Evolutionary conservation across 1,140 invertebrate genomes (phyloP).

Genomic region (Ectropis grisescens): DNA sequence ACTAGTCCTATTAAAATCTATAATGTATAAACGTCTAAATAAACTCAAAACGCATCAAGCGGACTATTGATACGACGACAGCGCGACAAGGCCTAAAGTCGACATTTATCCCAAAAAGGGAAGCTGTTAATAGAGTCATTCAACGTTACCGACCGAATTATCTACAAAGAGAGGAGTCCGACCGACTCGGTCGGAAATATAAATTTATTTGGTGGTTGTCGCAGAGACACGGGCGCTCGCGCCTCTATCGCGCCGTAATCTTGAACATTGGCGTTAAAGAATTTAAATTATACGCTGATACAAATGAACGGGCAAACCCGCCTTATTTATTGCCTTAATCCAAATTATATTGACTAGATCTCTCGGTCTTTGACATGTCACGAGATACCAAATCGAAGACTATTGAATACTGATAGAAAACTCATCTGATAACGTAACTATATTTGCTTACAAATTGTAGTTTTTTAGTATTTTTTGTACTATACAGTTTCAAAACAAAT

Average conservation of each 20-base stretch:
- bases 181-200: conserved; percentile 64
- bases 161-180: conserved; percentile 66
- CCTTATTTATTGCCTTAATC: conserved; percentile 67
- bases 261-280: conserved; percentile 70
- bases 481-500: too few relatives aligned
- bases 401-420: conserved; percentile 24
- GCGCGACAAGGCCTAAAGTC: conserved; percentile 40
- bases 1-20: too few relatives aligned
- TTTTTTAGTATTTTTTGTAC: too few relatives aligned
- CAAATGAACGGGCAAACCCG: conserved; percentile 63
- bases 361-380: conserved; percentile 50
- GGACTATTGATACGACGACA: conserved; percentile 42
- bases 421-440: too few relatives aligned
- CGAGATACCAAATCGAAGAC: conserved; percentile 44
- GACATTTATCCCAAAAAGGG: conserved; percentile 67
- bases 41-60: too few relatives aligned
- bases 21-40: too few relatives aligned
- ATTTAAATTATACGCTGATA: conserved; percentile 70
- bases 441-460: too few relatives aligned
- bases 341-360: conserved; percentile 65
- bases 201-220: conserved; percentile 67
- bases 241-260: conserved; percentile 64
- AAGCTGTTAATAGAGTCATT: conserved; percentile 70
- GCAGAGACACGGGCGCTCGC: conserved; percentile 59
- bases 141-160: conserved; percentile 67